Evolutionary conservation across 1,140 invertebrate species (phyloP), one percentile per base, ranked within the genome.

Genomic region (Drosophila pectinifera): DNA sequence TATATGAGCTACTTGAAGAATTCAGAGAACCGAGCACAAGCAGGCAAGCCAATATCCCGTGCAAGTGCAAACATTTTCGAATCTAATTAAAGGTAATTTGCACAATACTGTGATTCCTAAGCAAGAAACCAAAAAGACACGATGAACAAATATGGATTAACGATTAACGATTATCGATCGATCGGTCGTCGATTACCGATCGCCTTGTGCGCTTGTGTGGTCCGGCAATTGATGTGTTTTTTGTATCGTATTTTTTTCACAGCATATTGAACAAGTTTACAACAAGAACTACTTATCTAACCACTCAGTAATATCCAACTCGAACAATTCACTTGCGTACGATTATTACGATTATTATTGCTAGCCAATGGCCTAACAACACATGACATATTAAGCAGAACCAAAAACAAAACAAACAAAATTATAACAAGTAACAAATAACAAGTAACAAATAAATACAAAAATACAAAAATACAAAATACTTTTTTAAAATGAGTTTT

Each of bases 21-120:
- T 69, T 53, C 46, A 36, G 38, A 26, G 26, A 57, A 43, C 22
- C 38, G 41, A 45, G 26, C 7, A 6, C n/a, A 22, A 31, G n/a
- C 34, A 56, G 34, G 38, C 38, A 56, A 70, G 43, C 11, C 41
- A 49, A 56, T 18, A 70, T 55, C 51, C 61, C 61, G 34, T 14
- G 48, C 28, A 8, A 46, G 24, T 43, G 45, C 28, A 49, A 38
- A 73, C 45, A 48, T 80, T 41, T 69, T 80, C 31, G n/a, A 51
- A 62, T 49, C 28, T 20, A 58, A 22, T 46, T 42, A 73, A 67
- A 42, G 58, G 68, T 84, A 57, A 77, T 80, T 73, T 84, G 78
- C 81, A 85, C 82, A 81, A 81, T 81, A 78, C 82, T 86, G 82
- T 86, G 82, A 85, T 85, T 81, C 82, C 82, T 70, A 80, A 80